Percentiles rank a stretch among this genome's conserved stretches.
Conservation (phyloP, 2,888 invertebrate genomes). For the Sarcophaga carnaria region DNA sequence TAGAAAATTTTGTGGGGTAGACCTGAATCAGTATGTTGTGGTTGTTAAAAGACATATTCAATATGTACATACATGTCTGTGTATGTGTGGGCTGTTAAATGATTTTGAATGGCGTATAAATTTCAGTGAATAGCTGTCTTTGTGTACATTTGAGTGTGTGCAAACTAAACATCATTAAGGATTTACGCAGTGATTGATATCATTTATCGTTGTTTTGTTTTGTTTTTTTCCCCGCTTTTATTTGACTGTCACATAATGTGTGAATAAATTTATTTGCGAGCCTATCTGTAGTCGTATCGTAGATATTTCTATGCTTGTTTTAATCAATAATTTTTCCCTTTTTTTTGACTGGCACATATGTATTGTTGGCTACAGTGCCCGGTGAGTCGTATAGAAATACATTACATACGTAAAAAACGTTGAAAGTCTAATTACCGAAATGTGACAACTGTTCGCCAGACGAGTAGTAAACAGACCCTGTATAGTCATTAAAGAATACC, state of each 20-base stretch:
- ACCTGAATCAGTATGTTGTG: conserved; percentile 13
- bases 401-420: no score
- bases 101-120: conserved; percentile 17
- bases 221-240: neutral
- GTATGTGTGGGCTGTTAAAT: neutral
- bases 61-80: neutral
- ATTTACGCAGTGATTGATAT: conserved; percentile 57
- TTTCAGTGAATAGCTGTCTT: neutral
- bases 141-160: neutral
- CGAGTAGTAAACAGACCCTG: no score
- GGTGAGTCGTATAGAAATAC: no score
- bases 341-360: no score
- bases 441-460: no score
- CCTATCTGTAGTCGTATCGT: neutral
- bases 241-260: conserved; percentile 22
- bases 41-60: conserved; percentile 6
- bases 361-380: no score
- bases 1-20: neutral
- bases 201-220: conserved; percentile 40
- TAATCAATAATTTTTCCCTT: no score
- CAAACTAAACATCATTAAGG: conserved; percentile 49
- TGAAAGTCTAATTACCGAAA: no score
- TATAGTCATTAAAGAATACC: no score
- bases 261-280: conserved; percentile 25
- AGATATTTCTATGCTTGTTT: no score